phyloP scores from a whole-genome alignment of 2,888 invertebrate genomes.

The Stegophylla sp. region DNA sequence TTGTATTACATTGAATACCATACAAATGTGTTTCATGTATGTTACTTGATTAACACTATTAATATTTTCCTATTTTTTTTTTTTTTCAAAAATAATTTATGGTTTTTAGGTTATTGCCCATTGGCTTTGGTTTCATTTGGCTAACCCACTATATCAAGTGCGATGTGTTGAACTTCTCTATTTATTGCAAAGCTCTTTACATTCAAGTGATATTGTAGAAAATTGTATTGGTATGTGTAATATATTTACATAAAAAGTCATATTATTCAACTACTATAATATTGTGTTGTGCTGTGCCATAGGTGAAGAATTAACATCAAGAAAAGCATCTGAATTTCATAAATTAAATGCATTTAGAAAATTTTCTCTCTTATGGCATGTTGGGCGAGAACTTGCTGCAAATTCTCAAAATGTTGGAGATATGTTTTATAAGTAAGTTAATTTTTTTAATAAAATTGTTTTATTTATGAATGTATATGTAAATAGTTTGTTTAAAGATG shows the following conservation, averaged over 20 bases:
- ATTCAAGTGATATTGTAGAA: constrained; percentile 72
- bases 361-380: constrained; percentile 77
- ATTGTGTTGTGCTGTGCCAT: not conserved
- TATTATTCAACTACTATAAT: not conserved
- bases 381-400: constrained; percentile 73
- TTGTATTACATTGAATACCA: constrained; percentile 73
- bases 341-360: constrained; percentile 71
- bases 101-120: constrained; percentile 70
- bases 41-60: constrained; percentile 53
- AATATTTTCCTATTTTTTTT: constrained; percentile 47
- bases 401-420: constrained; percentile 64
- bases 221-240: constrained; percentile 64
- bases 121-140: constrained; percentile 77
- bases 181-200: constrained; percentile 77
- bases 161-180: constrained; percentile 76
- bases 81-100: constrained; percentile 28
- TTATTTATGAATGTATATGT: not conserved
- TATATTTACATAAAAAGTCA: constrained; percentile 3
- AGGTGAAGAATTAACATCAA: constrained; percentile 60
- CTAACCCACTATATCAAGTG: constrained; percentile 69
- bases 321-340: constrained; percentile 61
- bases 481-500: no score
- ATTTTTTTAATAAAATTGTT: not conserved
- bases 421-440: constrained; percentile 70
- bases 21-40: constrained; percentile 74